These are phyloP conservation scores for Lates japonicus DNA, from an alignment of 2,797 vertebrate genomes.

Conservation along the genomic window DNA sequence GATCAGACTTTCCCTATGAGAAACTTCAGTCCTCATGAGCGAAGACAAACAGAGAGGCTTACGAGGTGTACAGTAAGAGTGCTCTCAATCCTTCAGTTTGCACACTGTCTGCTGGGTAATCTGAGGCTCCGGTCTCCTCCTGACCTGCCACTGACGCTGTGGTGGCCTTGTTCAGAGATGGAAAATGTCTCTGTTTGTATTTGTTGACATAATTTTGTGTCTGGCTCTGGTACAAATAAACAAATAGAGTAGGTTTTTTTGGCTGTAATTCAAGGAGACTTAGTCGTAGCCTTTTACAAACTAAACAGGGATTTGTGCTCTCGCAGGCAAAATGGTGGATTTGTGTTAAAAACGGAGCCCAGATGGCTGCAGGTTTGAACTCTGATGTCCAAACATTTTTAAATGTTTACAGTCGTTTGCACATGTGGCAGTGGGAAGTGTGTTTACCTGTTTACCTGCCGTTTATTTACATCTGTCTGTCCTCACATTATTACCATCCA, in stretches of 20 bases:
- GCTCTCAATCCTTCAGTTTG: slow-evolving; percentile 58
- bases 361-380: background rate
- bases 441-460: background rate
- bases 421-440: no score
- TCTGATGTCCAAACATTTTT: background rate
- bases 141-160: slow-evolving; percentile 46
- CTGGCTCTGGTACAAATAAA: background rate
- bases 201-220: background rate
- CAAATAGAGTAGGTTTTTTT: background rate
- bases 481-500: slow-evolving; percentile 12
- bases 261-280: background rate
- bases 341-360: background rate
- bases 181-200: slow-evolving; percentile 1
- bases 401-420: background rate
- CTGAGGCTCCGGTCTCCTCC: slow-evolving; percentile 39
- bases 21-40: background rate
- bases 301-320: background rate
- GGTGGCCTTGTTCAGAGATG: background rate
- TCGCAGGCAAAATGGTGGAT: background rate
- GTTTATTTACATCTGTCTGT: slow-evolving; percentile 8
- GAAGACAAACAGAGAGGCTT: slow-evolving; percentile 57
- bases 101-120: slow-evolving; percentile 55
- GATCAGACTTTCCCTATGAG: slow-evolving; percentile 2
- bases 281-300: background rate
- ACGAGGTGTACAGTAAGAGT: slow-evolving; percentile 38